These are phyloP conservation scores for Bombyx huttoni DNA, from an alignment of 2,888 invertebrate species.

Conservation along the genomic window DNA sequence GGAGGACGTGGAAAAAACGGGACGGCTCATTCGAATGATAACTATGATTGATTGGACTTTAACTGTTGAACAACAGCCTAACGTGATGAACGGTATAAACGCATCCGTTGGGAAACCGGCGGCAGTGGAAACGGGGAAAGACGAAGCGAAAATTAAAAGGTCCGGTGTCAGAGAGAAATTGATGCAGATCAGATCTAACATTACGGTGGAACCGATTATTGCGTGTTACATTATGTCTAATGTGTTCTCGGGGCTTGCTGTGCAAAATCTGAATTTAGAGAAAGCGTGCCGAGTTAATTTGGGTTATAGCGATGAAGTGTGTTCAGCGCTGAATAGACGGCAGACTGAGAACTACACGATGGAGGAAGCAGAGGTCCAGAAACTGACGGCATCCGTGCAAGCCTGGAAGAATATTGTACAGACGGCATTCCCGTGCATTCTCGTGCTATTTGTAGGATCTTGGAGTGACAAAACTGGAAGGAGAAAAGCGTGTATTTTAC, in stretches of 20 bases:
- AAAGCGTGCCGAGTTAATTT: constrained; percentile 89
- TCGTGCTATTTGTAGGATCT: constrained; percentile 74
- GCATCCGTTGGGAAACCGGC: constrained; percentile 37
- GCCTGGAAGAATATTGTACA: constrained; percentile 73
- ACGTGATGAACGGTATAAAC: constrained; percentile 58
- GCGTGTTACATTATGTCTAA: constrained; percentile 79
- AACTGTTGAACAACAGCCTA: constrained; percentile 18
- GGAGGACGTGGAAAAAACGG: constrained; percentile 1
- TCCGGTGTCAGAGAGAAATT: constrained; percentile 51
- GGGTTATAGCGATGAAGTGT: constrained; percentile 79
- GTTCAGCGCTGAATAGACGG: constrained; percentile 80
- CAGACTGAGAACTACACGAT: constrained; percentile 79
- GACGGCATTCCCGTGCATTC: constrained; percentile 68
- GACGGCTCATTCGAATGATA: constrained; percentile 4
- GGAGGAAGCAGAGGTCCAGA: constrained; percentile 77
- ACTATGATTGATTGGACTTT: constrained; percentile 36
- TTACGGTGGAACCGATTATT: constrained; percentile 79
- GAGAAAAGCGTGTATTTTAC: constrained; percentile 72
- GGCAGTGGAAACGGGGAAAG: constrained; percentile 16
- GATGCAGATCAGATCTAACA: constrained; percentile 68
- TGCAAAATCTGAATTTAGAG: constrained; percentile 87
- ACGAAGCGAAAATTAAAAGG: constrained; percentile 35
- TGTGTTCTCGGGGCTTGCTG: constrained; percentile 80
- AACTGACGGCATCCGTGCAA: constrained; percentile 69
- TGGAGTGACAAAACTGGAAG: constrained; percentile 75